Percentiles rank a stretch among this genome's conserved stretches.
These are phyloP conservation scores for Acipenser oxyrinchus DNA, from an alignment of 2,797 vertebrate species.

Conservation along the genomic window DNA sequence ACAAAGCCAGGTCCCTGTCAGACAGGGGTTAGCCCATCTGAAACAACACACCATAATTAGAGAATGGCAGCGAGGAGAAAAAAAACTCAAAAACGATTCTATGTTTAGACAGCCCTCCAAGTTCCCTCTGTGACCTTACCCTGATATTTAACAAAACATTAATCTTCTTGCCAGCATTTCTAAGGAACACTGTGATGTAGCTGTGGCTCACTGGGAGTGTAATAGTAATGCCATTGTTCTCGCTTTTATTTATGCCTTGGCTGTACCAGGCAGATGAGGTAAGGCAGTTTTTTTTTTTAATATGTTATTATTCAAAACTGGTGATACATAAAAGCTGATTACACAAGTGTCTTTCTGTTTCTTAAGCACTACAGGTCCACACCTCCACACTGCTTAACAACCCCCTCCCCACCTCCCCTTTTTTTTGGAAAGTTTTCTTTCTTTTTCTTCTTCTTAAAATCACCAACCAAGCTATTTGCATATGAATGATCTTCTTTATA, in stretches of 20 bases:
- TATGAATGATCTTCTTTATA: slow-evolving; percentile 72
- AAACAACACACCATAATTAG: slow-evolving; percentile 70
- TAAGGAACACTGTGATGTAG: slow-evolving; percentile 92
- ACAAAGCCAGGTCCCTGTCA: background rate
- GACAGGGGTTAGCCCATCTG: slow-evolving; percentile 47
- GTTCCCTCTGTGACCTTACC: slow-evolving; percentile 83
- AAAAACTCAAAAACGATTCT: slow-evolving; percentile 59
- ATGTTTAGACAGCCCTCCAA: slow-evolving; percentile 86
- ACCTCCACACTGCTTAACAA: slow-evolving; percentile 67
- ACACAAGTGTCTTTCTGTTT: slow-evolving; percentile 96
- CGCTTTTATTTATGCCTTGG: slow-evolving; percentile 91
- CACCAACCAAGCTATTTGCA: slow-evolving; percentile 66
- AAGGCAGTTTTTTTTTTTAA: slow-evolving; percentile 78
- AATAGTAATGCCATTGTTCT: slow-evolving; percentile 98
- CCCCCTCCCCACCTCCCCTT: slow-evolving; percentile 35
- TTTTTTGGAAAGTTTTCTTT: slow-evolving; percentile 67
- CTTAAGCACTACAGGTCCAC: slow-evolving; percentile 57
- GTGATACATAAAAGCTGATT: slow-evolving; percentile 96
- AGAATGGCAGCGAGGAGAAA: slow-evolving; percentile 48
- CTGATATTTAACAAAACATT: slow-evolving; percentile 99
- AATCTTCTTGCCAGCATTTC: slow-evolving; percentile 98
- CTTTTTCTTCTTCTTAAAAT: slow-evolving; percentile 62
- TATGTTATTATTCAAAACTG: slow-evolving; percentile 96
- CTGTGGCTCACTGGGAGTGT: slow-evolving; percentile 68
- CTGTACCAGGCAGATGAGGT: slow-evolving; percentile 97